These are phyloP conservation scores for Battus philenor DNA, from an alignment of 1,140 invertebrate genomes.

Conservation along the genomic window DNA sequence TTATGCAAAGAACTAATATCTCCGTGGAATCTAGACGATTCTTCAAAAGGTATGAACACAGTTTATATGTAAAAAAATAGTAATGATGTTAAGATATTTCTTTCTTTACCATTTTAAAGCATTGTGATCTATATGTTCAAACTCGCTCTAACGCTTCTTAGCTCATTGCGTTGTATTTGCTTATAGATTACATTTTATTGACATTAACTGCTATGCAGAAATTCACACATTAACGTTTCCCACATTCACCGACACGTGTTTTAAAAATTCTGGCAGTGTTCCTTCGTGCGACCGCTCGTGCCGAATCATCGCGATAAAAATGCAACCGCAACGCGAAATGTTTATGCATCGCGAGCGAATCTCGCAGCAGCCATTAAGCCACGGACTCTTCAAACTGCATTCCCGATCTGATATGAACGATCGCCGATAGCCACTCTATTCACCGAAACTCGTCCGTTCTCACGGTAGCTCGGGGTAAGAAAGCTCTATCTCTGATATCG, in stretches of 20 bases:
- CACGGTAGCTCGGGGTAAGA: constrained; percentile 21
- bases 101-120: too few relatives aligned
- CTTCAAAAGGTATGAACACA: too few relatives aligned
- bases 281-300: constrained; percentile 6
- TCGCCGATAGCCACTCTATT: neutral
- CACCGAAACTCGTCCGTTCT: constrained; percentile 3
- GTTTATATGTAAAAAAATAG: too few relatives aligned
- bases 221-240: neutral
- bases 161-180: too few relatives aligned
- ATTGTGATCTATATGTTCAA: too few relatives aligned
- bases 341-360: constrained; percentile 15
- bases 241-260: neutral
- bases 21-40: too few relatives aligned
- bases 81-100: too few relatives aligned
- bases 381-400: constrained; percentile 4
- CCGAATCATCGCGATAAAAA: constrained; percentile 6
- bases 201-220: too few relatives aligned
- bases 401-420: neutral
- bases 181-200: too few relatives aligned
- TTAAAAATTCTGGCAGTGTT: neutral
- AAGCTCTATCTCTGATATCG: constrained; percentile 64
- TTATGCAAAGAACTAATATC: too few relatives aligned
- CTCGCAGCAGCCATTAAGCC: constrained; percentile 3
- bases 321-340: constrained; percentile 3
- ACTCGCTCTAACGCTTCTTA: too few relatives aligned